Conservation (phyloP, 2,888 invertebrate species). For the Ichneumon xanthorius region DNA sequence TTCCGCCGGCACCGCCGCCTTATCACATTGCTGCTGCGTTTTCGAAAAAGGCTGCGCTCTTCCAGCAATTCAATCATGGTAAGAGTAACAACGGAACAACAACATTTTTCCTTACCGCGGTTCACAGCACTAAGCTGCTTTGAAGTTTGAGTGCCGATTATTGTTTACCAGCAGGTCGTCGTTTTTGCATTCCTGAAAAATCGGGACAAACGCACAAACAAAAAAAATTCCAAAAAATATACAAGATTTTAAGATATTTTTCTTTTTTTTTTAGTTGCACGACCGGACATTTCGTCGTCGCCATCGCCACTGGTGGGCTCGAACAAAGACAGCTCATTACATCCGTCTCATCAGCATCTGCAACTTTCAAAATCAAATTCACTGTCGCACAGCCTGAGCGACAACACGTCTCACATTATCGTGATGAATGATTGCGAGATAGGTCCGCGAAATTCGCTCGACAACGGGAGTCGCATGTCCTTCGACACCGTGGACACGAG, state of each 20-base stretch:
- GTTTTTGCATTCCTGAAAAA: background rate
- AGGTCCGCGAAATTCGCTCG: constrained; percentile 40
- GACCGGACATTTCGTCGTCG: constrained; percentile 42
- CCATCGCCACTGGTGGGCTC: constrained; percentile 23
- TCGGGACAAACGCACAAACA: background rate
- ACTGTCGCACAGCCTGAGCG: constrained; percentile 11
- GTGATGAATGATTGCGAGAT: constrained; percentile 38
- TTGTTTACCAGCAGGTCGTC: no score
- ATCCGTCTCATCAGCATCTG: constrained; percentile 1
- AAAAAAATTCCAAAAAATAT: background rate
- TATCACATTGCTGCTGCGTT: constrained; percentile 94
- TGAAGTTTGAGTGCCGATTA: no score
- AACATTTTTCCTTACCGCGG: no score
- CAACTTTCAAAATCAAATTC: constrained; percentile 27
- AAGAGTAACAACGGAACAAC: background rate
- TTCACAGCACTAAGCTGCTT: no score
- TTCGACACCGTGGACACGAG: constrained; percentile 39
- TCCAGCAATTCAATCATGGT: constrained; percentile 79
- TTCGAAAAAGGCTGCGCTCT: constrained; percentile 90
- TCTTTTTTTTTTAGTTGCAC: constrained; percentile 32
- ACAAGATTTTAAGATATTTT: background rate
- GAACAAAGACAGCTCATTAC: constrained; percentile 17
- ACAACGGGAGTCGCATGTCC: constrained; percentile 48
- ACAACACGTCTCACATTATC: constrained; percentile 20
- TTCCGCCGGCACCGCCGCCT: constrained; percentile 88